Conservation (phyloP, 2,888 invertebrate genomes). For the Heteromurus nitidus region DNA sequence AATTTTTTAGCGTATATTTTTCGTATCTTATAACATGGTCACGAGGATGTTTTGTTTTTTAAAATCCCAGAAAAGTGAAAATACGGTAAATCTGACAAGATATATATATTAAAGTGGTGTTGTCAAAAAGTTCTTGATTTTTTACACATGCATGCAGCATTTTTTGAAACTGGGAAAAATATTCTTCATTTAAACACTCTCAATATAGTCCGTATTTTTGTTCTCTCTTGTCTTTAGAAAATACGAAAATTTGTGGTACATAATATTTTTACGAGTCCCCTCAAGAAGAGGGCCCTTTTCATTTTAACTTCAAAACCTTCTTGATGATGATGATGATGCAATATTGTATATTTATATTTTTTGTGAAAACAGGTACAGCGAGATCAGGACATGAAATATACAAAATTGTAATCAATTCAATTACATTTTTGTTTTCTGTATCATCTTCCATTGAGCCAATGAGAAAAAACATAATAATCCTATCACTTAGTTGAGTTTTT, state of each 20-base stretch:
- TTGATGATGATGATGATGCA: neutral
- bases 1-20: slow-evolving; percentile 6
- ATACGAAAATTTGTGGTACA: slow-evolving; percentile 23
- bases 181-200: neutral
- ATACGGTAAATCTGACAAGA: too few species aligned
- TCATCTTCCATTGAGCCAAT: slow-evolving; percentile 34
- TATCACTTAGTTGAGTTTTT: neutral
- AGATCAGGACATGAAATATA: slow-evolving; percentile 60
- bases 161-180: slow-evolving; percentile 2
- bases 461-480: slow-evolving; percentile 2
- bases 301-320: neutral
- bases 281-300: too few species aligned
- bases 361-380: slow-evolving; percentile 61
- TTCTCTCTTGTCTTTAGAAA: slow-evolving; percentile 18
- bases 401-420: neutral
- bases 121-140: neutral
- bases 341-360: slow-evolving; percentile 7
- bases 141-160: neutral
- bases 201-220: neutral
- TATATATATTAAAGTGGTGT: too few species aligned
- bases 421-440: neutral
- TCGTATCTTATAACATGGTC: slow-evolving; percentile 25
- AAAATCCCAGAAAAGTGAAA: neutral
- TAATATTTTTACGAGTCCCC: neutral
- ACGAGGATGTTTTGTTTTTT: slow-evolving; percentile 19